These are phyloP conservation scores for Drosophila gunungcola DNA, from an alignment of 1,140 invertebrate genomes.

Conservation along the genomic window DNA sequence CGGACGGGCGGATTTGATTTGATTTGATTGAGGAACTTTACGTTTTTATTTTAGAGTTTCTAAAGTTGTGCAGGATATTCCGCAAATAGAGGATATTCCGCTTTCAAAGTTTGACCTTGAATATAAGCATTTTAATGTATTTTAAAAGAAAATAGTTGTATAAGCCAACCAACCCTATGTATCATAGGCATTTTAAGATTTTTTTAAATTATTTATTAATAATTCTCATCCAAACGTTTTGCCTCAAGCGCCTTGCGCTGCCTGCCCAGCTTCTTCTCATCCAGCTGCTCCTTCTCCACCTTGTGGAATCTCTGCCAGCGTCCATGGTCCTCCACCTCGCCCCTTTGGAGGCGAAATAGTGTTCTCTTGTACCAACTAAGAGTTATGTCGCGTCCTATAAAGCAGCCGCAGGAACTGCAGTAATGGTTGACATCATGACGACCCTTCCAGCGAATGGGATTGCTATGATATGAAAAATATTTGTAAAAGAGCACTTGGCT, in stretches of 20 bases:
- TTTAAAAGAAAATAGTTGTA: too few species aligned
- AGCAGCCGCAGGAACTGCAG: conserved; percentile 76
- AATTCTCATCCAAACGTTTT: conserved; percentile 5
- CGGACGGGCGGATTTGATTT: too few species aligned
- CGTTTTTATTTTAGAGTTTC: too few species aligned
- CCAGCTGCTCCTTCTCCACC: conserved; percentile 71
- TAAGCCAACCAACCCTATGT: too few species aligned
- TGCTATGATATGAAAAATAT: conserved; percentile 35
- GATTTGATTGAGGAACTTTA: too few species aligned
- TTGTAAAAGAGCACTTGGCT: too few species aligned
- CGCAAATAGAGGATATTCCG: too few species aligned
- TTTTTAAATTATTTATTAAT: conserved; percentile 20
- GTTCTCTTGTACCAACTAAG: conserved; percentile 79
- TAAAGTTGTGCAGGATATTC: too few species aligned
- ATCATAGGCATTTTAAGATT: neutral
- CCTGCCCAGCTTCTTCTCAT: conserved; percentile 64
- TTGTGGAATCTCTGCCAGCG: conserved; percentile 65
- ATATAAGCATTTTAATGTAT: too few species aligned
- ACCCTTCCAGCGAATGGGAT: conserved; percentile 70
- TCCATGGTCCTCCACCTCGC: conserved; percentile 68
- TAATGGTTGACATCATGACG: conserved; percentile 79
- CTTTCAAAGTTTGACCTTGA: too few species aligned
- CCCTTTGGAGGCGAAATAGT: conserved; percentile 70
- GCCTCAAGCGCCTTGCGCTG: conserved; percentile 46
- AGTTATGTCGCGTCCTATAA: conserved; percentile 74